Base-by-base conservation (phyloP, 1,140 invertebrate genomes). In the Reticulitermes speratus region DNA sequence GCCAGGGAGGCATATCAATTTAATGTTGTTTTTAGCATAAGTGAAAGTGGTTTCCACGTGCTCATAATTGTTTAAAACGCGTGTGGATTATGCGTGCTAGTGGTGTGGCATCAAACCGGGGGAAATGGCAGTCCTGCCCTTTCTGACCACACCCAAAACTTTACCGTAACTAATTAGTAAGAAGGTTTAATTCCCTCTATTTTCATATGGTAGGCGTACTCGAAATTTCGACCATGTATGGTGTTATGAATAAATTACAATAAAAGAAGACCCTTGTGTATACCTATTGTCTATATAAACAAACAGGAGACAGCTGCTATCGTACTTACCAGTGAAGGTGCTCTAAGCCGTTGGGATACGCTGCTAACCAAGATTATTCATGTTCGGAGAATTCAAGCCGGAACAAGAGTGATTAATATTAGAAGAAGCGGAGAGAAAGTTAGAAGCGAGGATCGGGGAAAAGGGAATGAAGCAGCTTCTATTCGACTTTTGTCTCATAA, bases 201-300 rank as follows among this genome's bases (percentile, higher is more conserved):
- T 65, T 65, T 14, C 14, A 75, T 38, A 38, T 38, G 38, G 38
- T 38, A 38, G 38, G 65, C n/a, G n/a, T 16, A 75, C 65, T 75
- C n/a, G 25, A 75, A 75, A 65, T n/a, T n/a, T 75, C 25, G 5
- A 30, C 65, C 25, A 75, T 75, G 65, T 6, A 30, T 75, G n/a
- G n/a, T n/a, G 65, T 75, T 75, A 75, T 30, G n/a, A 75, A 75
- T 75, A 75, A 75, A 25, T 75, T n/a, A 75, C 25, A 30, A 75
- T 75, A 75, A 75, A 75, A 8, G 7, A 75, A 25, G 65, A 75
- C 65, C n/a, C n/a, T 75, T 75, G 25, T 75, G 65, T 2, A 75
- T 2, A 30, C 65, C 0, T 7, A 65, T 8, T 65, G 59, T 65
- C 59, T 65, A 23, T 65, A 65, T 11, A 65, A 65, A 65, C 59